Percentiles rank a stretch among this genome's conserved stretches.
These are phyloP conservation scores for Dicentrarchus labrax DNA, from an alignment of 2,113 vertebrate genomes.

Conservation along the genomic window DNA sequence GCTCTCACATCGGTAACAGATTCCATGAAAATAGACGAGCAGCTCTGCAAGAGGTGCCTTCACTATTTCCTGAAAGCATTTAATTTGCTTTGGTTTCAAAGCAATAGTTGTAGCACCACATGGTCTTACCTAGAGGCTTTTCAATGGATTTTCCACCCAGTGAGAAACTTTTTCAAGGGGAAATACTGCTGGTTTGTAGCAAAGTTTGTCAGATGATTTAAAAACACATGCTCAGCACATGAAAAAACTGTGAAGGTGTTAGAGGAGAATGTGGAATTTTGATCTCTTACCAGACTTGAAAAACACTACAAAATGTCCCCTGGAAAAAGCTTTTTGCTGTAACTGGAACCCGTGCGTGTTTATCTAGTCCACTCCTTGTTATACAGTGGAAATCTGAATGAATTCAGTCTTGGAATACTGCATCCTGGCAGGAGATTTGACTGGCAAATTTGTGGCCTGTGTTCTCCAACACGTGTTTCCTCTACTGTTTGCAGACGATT, in stretches of 20 bases:
- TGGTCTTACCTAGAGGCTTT: conserved; percentile 18
- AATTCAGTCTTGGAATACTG: conserved; percentile 30
- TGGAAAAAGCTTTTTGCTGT: conserved; percentile 2
- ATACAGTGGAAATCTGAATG: conserved; percentile 33
- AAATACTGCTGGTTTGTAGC: conserved; percentile 22
- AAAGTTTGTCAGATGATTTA: conserved; percentile 25
- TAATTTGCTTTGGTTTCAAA: conserved; percentile 49
- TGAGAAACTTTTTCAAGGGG: conserved; percentile 24
- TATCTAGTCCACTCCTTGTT: not conserved
- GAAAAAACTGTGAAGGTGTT: not conserved
- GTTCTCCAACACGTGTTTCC: conserved; percentile 52
- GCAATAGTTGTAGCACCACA: not conserved
- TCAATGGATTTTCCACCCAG: conserved; percentile 1
- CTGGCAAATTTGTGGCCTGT: conserved; percentile 33
- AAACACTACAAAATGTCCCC: not conserved
- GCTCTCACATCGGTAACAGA: conserved; percentile 46
- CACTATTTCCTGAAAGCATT: conserved; percentile 45
- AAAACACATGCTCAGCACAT: conserved; percentile 39
- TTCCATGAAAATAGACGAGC: conserved; percentile 33
- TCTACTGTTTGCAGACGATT: conserved; percentile 63
- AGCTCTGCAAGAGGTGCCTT: conserved; percentile 8
- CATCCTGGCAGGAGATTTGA: conserved; percentile 44
- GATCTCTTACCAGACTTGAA: conserved; percentile 18
- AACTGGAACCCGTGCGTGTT: not conserved
- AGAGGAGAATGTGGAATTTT: conserved; percentile 5